Percentiles rank a stretch among this genome's conserved stretches.
phyloP scores from a whole-genome alignment of 1,140 invertebrate species.

The Episyrphus balteatus region DNA sequence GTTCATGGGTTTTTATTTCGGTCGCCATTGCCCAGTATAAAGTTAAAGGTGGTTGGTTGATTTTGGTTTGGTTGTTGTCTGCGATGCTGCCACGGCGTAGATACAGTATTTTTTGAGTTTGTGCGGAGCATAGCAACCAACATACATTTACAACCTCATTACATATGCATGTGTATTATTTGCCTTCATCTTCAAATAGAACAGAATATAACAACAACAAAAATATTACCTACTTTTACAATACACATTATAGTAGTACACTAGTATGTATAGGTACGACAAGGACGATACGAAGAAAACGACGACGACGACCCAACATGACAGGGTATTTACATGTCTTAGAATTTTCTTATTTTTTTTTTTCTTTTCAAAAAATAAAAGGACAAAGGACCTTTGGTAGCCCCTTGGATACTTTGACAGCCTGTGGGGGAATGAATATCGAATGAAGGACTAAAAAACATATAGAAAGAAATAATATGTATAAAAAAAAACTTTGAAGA shows the following conservation, averaged over 20 bases:
- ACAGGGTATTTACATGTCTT: slow-evolving; percentile 32
- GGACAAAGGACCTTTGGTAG: slow-evolving; percentile 10
- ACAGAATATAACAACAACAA: not conserved
- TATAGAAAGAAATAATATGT: slow-evolving; percentile 10
- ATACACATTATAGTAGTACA: too few relatives aligned
- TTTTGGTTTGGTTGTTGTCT: too few relatives aligned
- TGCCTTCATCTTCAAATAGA: too few relatives aligned
- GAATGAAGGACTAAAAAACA: slow-evolving; percentile 17
- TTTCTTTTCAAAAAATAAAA: slow-evolving; percentile 8
- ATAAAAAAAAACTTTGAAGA: slow-evolving; percentile 38
- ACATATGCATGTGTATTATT: too few relatives aligned
- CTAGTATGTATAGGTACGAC: not conserved
- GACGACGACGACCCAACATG: not conserved
- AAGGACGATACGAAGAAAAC: not conserved
- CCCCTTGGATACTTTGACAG: slow-evolving; percentile 17
- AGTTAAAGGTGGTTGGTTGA: too few relatives aligned
- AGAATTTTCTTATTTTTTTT: slow-evolving; percentile 18
- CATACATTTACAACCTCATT: too few relatives aligned
- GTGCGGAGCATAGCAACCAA: too few relatives aligned
- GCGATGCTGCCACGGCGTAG: too few relatives aligned
- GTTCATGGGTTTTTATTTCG: too few relatives aligned
- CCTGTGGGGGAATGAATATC: slow-evolving; percentile 13
- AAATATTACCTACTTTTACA: not conserved
- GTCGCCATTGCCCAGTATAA: too few relatives aligned
- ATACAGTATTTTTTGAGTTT: too few relatives aligned